A percentile compares a stretch with the other conserved stretches of the same genome.
phyloP scores from a whole-genome alignment of 2,113 vertebrate species.

The Lipophrys pholis region DNA sequence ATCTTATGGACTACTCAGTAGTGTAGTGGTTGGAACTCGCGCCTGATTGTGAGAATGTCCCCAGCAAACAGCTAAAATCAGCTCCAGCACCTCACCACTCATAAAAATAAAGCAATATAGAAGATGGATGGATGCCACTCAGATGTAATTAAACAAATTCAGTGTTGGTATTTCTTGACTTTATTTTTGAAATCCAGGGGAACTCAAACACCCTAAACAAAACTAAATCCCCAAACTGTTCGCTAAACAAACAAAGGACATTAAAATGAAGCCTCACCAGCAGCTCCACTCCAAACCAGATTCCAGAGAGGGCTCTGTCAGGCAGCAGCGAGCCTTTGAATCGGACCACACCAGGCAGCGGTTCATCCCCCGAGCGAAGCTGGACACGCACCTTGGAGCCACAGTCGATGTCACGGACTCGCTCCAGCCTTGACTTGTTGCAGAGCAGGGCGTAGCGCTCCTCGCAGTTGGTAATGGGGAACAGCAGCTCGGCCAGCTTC shows the following conservation, averaged over 20 bases:
- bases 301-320: slow-evolving; percentile 91
- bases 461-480: slow-evolving; percentile 97
- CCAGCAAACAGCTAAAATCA: too few relatives aligned
- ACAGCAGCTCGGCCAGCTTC: slow-evolving; percentile 93
- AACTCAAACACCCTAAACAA: too few relatives aligned
- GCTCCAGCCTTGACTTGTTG: slow-evolving; percentile 87
- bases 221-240: not conserved
- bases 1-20: too few relatives aligned
- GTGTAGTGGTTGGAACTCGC: too few relatives aligned
- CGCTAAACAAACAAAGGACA: not conserved
- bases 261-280: slow-evolving; percentile 86
- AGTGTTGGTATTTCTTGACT: too few relatives aligned
- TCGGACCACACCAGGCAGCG: slow-evolving; percentile 94
- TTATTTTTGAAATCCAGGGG: too few relatives aligned
- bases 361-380: slow-evolving; percentile 92
- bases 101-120: too few relatives aligned
- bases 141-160: too few relatives aligned
- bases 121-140: too few relatives aligned
- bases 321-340: slow-evolving; percentile 94
- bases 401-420: slow-evolving; percentile 91
- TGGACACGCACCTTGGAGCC: slow-evolving; percentile 94
- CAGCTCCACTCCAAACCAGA: slow-evolving; percentile 97
- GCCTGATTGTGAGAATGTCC: too few relatives aligned
- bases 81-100: too few relatives aligned
- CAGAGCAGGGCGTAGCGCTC: slow-evolving; percentile 92